Base-by-base conservation (phyloP, 2,797 vertebrate genomes). In the Zenarchopterus dispar region DNA sequence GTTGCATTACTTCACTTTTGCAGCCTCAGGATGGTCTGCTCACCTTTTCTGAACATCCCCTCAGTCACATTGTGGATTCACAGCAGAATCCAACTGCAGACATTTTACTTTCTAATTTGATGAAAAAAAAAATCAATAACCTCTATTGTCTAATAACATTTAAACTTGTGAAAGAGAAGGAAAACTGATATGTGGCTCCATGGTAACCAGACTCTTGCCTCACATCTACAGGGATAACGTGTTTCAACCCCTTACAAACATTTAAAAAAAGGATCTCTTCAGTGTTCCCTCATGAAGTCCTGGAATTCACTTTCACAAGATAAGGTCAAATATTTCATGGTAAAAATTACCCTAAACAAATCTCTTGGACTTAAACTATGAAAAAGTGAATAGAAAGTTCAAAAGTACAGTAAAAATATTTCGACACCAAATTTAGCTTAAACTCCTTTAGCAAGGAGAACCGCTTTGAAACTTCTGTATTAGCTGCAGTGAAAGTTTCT, bases 401-500 rank as follows among this genome's bases (percentile, higher is more conserved):
- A 28, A 33, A 47, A 22, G 21, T 6, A 33, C 8, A 9, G 11
- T 5, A 21, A 44, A 39, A 42, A 19, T 28, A 28, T 28, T 28
- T 28, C 4, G 28, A 21, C 13, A 36, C 11, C 11, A 13, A 52
- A 36, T n/a, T 21, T 52, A 36, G 28, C 3, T 3, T 28, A 1
- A 28, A 28, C 7, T 6, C 11, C 13, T 49, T 49, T 41, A 41
- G 8, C 33, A 19, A 1, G 3, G 13, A 28, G 9, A 28, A 43
- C 42, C 3, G 19, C 9, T n/a, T 16, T 16, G 7, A 5, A 51
- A 33, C 23, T 36, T 43, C 13, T 43, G 17, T 19, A 22, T 49
- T 19, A 45, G 47, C n/a, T 24, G 48, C 39, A 28, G 10, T 18
- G 33, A 57, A 52, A 10, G 23, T 44, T 62, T 45, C 42, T 26